Evolutionary conservation across 30 jellyfish, hydroid and myxozoan species (phyloP), one percentile per base, ranked within the genome.

Genomic region (Aurelia aurita complex sp. Pacific): DNA sequence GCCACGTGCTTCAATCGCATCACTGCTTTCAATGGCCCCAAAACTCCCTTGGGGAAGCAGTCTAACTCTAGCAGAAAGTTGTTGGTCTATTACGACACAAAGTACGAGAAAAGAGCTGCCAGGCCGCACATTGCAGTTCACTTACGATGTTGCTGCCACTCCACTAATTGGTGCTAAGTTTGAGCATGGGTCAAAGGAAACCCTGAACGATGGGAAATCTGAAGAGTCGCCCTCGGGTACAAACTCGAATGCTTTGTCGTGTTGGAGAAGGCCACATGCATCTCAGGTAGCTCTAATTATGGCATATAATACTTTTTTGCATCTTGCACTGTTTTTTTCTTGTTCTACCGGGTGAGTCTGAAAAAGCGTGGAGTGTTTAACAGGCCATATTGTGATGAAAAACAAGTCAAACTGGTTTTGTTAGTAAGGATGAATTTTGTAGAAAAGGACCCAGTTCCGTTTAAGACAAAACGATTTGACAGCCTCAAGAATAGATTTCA

Each of bases 201-300:
- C 62, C 33, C 46, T 67, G 33, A 80, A 61, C 32, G 96, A 90
- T 10, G 77, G 94, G 40, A 83, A 52, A 70, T 15, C 92, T 52
- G 94, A 90, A 5, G 90, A 74, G 2, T 60, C 94, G 32, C 57
- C 57, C 4, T 76, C 97, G 7, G 69, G 94, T 13, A 17, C 92
- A 10, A 52, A 77, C 14, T 74, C 97, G 32, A 61, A 36, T 54
- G 81, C 89, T 6, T 97, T 89, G 46, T 91, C 98, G 40, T 84
- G 99, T 53, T 88, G 98, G 97, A 85, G 99, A 78, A 86, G 88
- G 76, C 97, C 99, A 29, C 97, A 95, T 75, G 89, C 97, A n/a
- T 95, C 96, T 1, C 99, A 95, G 99, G 99, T 95, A 40, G 52
- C 52, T 40, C 52, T 3, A 3, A 40, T 40, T 40, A 40, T 40